Percentiles rank a stretch among this genome's conserved stretches.
phyloP scores from a whole-genome alignment of 2,888 invertebrate genomes.

The Macrophya annulata region DNA sequence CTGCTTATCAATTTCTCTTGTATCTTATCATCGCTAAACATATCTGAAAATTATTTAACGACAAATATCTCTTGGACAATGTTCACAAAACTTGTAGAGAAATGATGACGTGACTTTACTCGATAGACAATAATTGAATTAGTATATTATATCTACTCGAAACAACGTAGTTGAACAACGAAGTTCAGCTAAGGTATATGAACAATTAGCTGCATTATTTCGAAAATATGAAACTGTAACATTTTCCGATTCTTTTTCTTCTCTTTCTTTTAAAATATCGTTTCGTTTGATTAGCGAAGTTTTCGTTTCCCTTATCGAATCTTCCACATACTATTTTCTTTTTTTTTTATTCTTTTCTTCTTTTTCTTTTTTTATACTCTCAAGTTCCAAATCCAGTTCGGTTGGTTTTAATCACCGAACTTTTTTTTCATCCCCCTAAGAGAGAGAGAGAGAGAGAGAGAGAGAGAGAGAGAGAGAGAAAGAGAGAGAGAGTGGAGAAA shows the following conservation, averaged over 20 bases:
- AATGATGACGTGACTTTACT: conserved; percentile 17
- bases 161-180: conserved; percentile 8
- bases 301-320: background rate
- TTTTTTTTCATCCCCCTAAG: conserved; percentile 5
- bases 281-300: background rate
- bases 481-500: background rate
- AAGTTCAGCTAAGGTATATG: background rate
- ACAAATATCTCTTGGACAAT: background rate
- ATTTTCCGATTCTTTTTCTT: background rate
- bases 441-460: background rate
- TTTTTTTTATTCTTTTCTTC: background rate
- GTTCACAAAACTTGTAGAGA: conserved; percentile 21
- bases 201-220: too few relatives aligned
- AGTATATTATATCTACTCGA: background rate
- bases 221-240: background rate
- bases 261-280: background rate
- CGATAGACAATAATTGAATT: conserved; percentile 29
- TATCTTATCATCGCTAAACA: background rate
- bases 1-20: background rate
- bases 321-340: background rate
- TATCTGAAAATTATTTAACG: background rate
- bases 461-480: too few relatives aligned
- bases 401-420: conserved; percentile 32
- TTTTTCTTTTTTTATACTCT: background rate
- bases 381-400: background rate